These are phyloP conservation scores for Oryzias sinensis DNA, from an alignment of 2,797 vertebrate genomes.

Conservation along the genomic window DNA sequence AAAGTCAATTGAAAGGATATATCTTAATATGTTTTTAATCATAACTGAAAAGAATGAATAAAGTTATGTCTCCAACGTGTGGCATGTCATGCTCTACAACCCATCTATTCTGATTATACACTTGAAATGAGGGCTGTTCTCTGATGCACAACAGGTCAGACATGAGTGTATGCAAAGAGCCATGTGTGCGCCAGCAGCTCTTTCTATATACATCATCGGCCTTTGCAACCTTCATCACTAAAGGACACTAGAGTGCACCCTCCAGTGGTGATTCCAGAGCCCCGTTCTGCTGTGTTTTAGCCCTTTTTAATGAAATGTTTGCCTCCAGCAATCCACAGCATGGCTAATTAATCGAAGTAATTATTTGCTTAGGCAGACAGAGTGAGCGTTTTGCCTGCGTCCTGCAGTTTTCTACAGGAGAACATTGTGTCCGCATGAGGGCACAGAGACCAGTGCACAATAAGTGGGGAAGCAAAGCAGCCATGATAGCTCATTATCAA, in stretches of 20 bases:
- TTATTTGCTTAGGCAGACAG: constrained; percentile 83
- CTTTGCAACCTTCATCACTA: constrained; percentile 45
- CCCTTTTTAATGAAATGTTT: constrained; percentile 70
- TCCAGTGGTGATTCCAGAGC: constrained; percentile 59
- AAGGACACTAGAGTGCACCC: constrained; percentile 64
- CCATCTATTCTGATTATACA: not conserved
- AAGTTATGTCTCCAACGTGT: too few relatives aligned
- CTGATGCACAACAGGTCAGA: constrained; percentile 27
- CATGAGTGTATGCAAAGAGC: constrained; percentile 25
- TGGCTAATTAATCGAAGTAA: constrained; percentile 81
- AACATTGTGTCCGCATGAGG: constrained; percentile 73
- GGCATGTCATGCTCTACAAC: not conserved
- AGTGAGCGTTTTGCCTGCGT: constrained; percentile 76
- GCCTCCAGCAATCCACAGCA: constrained; percentile 76
- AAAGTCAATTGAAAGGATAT: too few relatives aligned
- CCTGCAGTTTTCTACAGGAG: constrained; percentile 73
- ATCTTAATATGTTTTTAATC: too few relatives aligned
- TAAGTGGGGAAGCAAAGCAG: constrained; percentile 33
- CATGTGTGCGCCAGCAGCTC: constrained; percentile 19
- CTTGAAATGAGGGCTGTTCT: constrained; percentile 1
- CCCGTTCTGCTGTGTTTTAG: constrained; percentile 68
- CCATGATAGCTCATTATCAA: constrained; percentile 46
- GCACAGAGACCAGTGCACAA: constrained; percentile 45
- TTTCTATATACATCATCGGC: constrained; percentile 37
- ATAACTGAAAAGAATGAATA: too few relatives aligned